Percentiles rank a stretch among this genome's conserved stretches.
Evolutionary conservation across 1,140 invertebrate species (phyloP).

Genomic region (Drosophila pandora): DNA sequence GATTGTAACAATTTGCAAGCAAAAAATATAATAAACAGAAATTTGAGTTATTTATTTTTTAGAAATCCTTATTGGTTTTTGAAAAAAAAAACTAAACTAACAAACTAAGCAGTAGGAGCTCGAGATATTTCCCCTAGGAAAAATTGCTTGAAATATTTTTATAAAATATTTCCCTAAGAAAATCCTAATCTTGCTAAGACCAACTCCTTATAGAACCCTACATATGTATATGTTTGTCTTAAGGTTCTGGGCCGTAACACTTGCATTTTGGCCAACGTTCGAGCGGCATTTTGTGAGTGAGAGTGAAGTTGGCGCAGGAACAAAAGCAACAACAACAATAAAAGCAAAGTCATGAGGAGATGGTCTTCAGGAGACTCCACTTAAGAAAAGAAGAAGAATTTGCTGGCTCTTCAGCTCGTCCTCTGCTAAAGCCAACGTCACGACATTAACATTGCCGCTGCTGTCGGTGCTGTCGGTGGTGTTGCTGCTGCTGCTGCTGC

Average conservation of each 20-base stretch:
- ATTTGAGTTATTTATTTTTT: no score
- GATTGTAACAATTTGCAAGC: no score
- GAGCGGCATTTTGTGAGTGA: conserved; percentile 79
- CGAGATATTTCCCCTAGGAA: no score
- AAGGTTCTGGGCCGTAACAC: conserved; percentile 54
- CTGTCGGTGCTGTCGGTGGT: conserved; percentile 6
- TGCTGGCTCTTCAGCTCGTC: conserved; percentile 4
- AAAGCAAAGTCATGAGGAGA: conserved; percentile 24
- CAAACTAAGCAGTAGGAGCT: no score
- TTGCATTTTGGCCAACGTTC: conserved; percentile 62
- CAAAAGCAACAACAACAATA: conserved; percentile 38
- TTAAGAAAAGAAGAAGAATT: conserved; percentile 8
- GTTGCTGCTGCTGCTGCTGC: background rate
- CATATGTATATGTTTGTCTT: background rate
- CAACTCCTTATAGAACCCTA: no score
- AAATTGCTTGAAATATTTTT: no score
- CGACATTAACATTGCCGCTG: conserved; percentile 52
- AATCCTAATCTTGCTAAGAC: no score
- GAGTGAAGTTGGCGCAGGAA: conserved; percentile 83
- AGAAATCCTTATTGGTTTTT: no score
- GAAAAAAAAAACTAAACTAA: no score
- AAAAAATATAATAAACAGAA: no score
- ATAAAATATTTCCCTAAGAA: no score
- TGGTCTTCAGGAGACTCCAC: conserved; percentile 37
- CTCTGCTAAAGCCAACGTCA: conserved; percentile 43